Evolutionary conservation across 2,113 vertebrate species (phyloP), one percentile per base, ranked within the genome.

Genomic region (Myanophis thanlyinensis): DNA sequence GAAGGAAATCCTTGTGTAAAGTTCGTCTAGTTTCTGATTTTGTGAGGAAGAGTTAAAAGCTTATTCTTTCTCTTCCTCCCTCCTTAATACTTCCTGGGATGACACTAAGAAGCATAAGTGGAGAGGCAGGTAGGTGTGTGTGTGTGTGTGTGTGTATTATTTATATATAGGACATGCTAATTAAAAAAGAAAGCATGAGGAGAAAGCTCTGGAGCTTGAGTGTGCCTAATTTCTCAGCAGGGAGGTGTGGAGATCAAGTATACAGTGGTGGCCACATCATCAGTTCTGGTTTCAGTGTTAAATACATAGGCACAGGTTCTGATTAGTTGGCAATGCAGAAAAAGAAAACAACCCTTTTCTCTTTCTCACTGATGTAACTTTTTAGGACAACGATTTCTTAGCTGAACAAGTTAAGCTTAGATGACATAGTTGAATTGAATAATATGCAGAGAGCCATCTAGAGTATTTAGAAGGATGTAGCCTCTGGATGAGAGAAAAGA

Each of bases 1-100:
- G 52, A 49, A 85, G 92, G 92, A 92, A 92, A 92, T 85, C 44
- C 88, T 25, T 44, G 40, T 89, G 20, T 85, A 89, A 92, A 92
- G 46, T 49, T 23, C 51, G 73, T 9, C 73, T 46, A 40, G 88
- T 20, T 92, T 59, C 35, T 85, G 44, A 53, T 89, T 47, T n/a
- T 25, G 10, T 49, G 46, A 92, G 73, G 67, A 92, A 85, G 51
- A 8, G 35, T 85, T 40, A 49, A 85, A 85, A n/a, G 1, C 20
- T 48, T 89, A 23, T 56, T 56, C 23, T 52, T 6, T 8, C 5
- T 5, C 8, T 5, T 44, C 49, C 35, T 10, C 35, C 23, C 35
- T 6, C n/a, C 22, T 25, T 25, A 30, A 27, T 6, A 20, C 51
- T 89, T 92, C 91, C 67, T 59, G 73, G 44, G 46, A 5, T 56